Base-by-base conservation (phyloP, 2,113 vertebrate species). In the Oncorhynchus mykiss region DNA sequence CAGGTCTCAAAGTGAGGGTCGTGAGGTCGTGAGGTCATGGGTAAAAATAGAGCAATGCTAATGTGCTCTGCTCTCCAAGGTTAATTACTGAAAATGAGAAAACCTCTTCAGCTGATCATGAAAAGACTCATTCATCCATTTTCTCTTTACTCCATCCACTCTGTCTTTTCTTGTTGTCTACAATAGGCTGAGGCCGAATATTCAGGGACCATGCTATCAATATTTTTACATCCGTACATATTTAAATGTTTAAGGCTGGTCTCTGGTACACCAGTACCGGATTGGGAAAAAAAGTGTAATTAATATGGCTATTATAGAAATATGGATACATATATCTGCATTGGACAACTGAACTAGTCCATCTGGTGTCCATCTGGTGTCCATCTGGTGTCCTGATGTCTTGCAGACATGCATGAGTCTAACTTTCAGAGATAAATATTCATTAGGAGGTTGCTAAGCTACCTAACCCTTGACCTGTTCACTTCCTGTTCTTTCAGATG, bases 401-500 rank as follows among this genome's bases (percentile, higher is more conserved):
- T 22, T 9, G 18, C 62, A 25, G 62, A n/a, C 66, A 29, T 20
- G 25, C 11, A 31, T 27, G 14, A 12, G 16, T 82, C 77, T 80
- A 24, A n/a, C 67, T 64, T 80, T 9, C 39, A 39, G 39, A 39
- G 39, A 39, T 39, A 39, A 39, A 39, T 39, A 49, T 87, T 88
- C 75, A 88, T 85, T 83, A 89, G 82, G 24, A 60, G 57, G 78
- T 71, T 84, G 77, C 77, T 85, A 84, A 85, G 75, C 74, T 79
- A 76, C 76, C 75, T 86, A 81, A 89, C 88, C 86, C 62, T 14
- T 87, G 84, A 89, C 85, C 83, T 31, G 1, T 77, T 72, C 76
- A 84, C 87, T 91, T 85, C 77, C 81, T 88, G 59, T 69, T 66
- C 66, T 0, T 1, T 11, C 24, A 24, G 4, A 89, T 67, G 67